Conservation (phyloP, 1,140 invertebrate genomes). For the Brachionus manjavacas region DNA sequence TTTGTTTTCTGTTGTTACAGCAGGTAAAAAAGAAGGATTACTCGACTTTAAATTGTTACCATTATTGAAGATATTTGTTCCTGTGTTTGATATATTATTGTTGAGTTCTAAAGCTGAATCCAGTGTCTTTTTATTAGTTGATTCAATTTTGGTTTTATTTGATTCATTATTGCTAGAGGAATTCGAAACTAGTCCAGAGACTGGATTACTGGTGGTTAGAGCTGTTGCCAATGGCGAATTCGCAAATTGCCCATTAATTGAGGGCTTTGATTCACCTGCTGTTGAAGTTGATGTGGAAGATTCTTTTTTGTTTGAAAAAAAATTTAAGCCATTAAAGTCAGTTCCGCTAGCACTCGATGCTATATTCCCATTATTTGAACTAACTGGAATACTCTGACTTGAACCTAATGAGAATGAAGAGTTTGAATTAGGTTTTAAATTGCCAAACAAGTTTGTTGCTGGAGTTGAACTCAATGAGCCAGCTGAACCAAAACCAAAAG, state of each 20-base stretch:
- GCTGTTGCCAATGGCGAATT: background rate
- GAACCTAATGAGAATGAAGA: background rate
- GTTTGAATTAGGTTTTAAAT: background rate
- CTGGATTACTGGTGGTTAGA: background rate
- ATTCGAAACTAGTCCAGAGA: background rate
- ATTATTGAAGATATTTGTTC: too few species aligned
- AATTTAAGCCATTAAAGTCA: background rate
- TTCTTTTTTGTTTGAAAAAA: background rate
- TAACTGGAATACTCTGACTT: background rate
- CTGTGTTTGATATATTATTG: background rate
- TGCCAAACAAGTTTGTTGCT: background rate
- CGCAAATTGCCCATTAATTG: background rate
- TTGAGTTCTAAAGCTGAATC: background rate
- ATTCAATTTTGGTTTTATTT: background rate
- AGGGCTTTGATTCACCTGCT: background rate
- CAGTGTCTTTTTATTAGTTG: background rate
- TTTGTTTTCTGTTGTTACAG: background rate
- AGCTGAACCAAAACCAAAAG: slow-evolving; percentile 13
- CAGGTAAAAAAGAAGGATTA: background rate
- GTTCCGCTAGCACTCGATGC: background rate
- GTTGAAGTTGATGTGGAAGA: background rate
- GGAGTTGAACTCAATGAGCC: background rate
- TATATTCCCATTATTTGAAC: background rate
- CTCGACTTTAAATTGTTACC: background rate
- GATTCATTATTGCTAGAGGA: background rate